Conservation (phyloP, 35 echinoderm and acorn worm species). For the Apostichopus japonicus region DNA sequence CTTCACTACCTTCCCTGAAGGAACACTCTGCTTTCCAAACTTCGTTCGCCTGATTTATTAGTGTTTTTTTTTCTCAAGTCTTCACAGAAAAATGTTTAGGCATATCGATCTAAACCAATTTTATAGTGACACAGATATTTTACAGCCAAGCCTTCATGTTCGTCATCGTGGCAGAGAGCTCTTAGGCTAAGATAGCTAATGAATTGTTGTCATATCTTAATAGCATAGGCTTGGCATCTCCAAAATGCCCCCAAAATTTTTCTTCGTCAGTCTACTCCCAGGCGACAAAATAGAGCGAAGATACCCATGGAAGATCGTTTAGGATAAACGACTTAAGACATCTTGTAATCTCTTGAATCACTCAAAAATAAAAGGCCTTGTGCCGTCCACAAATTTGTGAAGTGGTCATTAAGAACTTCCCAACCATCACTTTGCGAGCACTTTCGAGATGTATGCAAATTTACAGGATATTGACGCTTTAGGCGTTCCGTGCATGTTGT, state of each 20-base stretch:
- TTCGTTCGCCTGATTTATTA: no score
- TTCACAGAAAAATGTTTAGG: neutral
- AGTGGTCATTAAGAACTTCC: conserved; percentile 41
- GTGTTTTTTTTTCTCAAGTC: neutral
- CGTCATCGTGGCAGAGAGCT: neutral
- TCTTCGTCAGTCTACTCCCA: neutral
- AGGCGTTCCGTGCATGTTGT: conserved; percentile 23
- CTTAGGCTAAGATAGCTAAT: neutral
- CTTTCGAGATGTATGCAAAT: conserved; percentile 32
- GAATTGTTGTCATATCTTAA: neutral
- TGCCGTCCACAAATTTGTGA: conserved; percentile 1
- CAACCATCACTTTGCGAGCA: conserved; percentile 12
- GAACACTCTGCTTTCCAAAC: no score
- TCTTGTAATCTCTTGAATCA: conserved; percentile 2
- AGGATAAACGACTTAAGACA: conserved; percentile 27
- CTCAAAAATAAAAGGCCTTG: conserved; percentile 27
- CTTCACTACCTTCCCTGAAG: no score
- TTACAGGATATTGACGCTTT: conserved; percentile 38
- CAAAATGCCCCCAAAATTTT: neutral
- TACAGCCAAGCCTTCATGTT: neutral
- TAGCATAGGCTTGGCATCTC: neutral
- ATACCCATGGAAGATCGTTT: neutral
- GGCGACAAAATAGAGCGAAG: neutral
- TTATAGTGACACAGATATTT: neutral
- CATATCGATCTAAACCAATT: neutral